phyloP scores from a whole-genome alignment of 2,113 vertebrate genomes.

The Melanotaenia duboulayi region DNA sequence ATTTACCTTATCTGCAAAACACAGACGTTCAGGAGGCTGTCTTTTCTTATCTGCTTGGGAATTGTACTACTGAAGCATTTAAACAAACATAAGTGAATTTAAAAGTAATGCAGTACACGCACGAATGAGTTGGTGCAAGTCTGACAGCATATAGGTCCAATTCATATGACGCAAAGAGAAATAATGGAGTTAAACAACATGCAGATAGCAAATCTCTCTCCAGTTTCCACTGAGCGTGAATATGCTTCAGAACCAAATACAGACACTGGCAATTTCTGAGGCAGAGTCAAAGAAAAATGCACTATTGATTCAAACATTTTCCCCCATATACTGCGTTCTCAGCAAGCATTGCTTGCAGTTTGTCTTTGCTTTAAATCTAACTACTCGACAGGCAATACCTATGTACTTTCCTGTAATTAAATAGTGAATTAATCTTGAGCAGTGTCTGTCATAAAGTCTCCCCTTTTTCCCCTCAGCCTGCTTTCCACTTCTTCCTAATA shows the following conservation, averaged over 20 bases:
- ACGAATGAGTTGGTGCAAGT: background rate
- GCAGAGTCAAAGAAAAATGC: constrained; percentile 49
- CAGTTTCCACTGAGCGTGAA: constrained; percentile 6
- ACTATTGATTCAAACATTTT: constrained; percentile 66
- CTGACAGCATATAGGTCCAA: constrained; percentile 12
- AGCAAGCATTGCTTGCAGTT: constrained; percentile 58
- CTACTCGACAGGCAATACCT: constrained; percentile 66
- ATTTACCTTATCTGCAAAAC: background rate
- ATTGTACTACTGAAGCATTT: constrained; percentile 11
- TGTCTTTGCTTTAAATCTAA: constrained; percentile 69
- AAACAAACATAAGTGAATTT: constrained; percentile 11
- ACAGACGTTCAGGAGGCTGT: constrained; percentile 10
- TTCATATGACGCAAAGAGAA: background rate
- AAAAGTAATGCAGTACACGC: background rate
- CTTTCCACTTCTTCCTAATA: constrained; percentile 38
- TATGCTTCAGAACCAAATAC: constrained; percentile 21
- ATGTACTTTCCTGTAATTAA: constrained; percentile 76
- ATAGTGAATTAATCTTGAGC: constrained; percentile 70
- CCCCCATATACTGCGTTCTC: constrained; percentile 64
- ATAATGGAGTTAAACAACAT: constrained; percentile 7
- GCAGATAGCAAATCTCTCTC: constrained; percentile 1
- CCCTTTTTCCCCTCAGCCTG: constrained; percentile 29
- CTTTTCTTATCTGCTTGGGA: constrained; percentile 20
- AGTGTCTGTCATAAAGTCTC: constrained; percentile 63
- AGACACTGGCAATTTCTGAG: constrained; percentile 25